phyloP scores from a whole-genome alignment of 2,113 vertebrate species.

The Mesembrinibis cayennensis region DNA sequence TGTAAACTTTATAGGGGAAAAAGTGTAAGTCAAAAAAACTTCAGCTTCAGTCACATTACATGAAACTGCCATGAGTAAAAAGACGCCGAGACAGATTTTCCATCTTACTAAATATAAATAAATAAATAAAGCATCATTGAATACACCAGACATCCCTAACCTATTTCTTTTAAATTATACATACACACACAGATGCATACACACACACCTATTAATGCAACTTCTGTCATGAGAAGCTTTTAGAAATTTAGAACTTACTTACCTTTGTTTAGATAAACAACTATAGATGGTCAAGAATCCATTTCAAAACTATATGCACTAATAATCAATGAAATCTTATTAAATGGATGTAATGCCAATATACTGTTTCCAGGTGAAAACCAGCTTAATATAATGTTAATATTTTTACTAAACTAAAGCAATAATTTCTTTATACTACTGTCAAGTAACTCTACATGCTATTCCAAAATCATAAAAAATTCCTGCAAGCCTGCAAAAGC shows the following conservation, averaged over 20 bases:
- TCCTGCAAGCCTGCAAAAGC: not conserved
- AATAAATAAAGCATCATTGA: not conserved
- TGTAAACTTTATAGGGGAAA: not conserved
- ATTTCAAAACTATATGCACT: not conserved
- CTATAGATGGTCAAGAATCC: not conserved
- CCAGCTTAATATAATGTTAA: not conserved
- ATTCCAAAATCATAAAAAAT: not conserved
- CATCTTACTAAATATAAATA: not conserved
- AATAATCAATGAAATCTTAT: not conserved
- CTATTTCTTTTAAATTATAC: not conserved
- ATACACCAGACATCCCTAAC: not conserved
- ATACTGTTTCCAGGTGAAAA: not conserved
- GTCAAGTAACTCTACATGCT: not conserved
- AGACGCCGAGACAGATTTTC: not conserved
- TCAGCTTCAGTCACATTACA: not conserved
- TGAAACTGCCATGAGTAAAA: not conserved
- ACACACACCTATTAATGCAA: not conserved
- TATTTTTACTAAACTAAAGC: not conserved
- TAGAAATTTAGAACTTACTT: not conserved
- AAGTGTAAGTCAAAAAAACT: not conserved
- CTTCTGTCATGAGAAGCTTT: not conserved
- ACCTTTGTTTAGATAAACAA: not conserved
- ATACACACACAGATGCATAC: not conserved
- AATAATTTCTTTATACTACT: not conserved
- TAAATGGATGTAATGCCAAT: not conserved